Percentiles rank a stretch among this genome's conserved stretches.
phyloP scores from a whole-genome alignment of 2,888 invertebrate genomes.

The Terebella lapidaria region DNA sequence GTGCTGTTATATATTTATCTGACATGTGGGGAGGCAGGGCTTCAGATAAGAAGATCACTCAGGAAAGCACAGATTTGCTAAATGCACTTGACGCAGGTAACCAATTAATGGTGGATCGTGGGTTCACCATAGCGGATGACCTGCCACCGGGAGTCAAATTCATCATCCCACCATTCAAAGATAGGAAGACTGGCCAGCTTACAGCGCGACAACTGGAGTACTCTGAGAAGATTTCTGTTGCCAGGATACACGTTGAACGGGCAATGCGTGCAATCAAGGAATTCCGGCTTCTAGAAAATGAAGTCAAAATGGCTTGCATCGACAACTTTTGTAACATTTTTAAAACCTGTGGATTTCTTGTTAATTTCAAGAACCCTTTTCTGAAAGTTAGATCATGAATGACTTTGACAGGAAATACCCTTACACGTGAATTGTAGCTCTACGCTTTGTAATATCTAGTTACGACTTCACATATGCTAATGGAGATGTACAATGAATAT shows the following conservation, averaged over 20 bases:
- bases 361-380: background rate
- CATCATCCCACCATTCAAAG: slow-evolving; percentile 25
- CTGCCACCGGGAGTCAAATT: slow-evolving; percentile 13
- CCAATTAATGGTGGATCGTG: slow-evolving; percentile 25
- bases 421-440: too few species aligned
- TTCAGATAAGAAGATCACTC: slow-evolving; percentile 22
- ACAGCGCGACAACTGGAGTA: background rate
- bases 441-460: too few species aligned
- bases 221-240: background rate
- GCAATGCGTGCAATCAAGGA: background rate
- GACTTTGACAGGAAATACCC: too few species aligned
- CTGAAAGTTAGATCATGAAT: background rate
- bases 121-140: slow-evolving; percentile 12
- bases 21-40: slow-evolving; percentile 24
- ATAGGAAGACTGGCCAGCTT: background rate
- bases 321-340: background rate
- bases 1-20: slow-evolving; percentile 22
- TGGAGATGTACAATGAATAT: too few species aligned
- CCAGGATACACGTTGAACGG: background rate
- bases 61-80: slow-evolving; percentile 17
- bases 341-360: background rate
- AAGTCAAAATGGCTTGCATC: background rate
- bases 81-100: slow-evolving; percentile 19
- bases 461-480: too few species aligned
- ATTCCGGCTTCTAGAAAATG: background rate